phyloP scores from a whole-genome alignment of 2,797 vertebrate species.

The Characodon lateralis region DNA sequence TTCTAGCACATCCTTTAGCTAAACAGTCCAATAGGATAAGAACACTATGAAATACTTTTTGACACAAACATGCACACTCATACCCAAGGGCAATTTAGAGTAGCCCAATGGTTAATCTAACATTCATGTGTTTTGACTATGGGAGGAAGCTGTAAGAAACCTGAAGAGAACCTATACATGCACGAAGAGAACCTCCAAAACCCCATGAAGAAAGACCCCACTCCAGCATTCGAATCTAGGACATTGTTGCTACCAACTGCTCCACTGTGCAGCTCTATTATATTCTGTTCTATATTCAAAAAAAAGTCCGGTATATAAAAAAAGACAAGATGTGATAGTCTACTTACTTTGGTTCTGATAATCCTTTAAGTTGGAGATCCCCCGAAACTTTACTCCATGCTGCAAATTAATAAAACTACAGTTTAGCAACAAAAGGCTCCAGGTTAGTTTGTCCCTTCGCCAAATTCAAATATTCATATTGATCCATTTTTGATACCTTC shows the following conservation, averaged over 20 bases:
- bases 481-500: too few relatives aligned
- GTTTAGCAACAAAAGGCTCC: slow-evolving; percentile 2
- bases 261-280: not conserved
- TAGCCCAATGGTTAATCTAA: too few relatives aligned
- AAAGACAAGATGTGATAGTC: not conserved
- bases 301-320: not conserved
- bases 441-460: not conserved
- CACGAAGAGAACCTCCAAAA: too few relatives aligned
- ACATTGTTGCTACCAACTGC: not conserved
- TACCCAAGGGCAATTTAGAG: not conserved
- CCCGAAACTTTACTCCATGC: slow-evolving; percentile 32
- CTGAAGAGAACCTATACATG: not conserved
- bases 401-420: slow-evolving; percentile 21
- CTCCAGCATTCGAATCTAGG: too few relatives aligned
- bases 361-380: fast-evolving
- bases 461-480: too few relatives aligned
- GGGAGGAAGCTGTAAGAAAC: too few relatives aligned
- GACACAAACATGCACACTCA: not conserved
- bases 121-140: too few relatives aligned
- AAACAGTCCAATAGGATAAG: too few relatives aligned
- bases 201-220: too few relatives aligned
- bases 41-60: too few relatives aligned
- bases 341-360: slow-evolving; percentile 18
- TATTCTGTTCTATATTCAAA: not conserved
- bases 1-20: too few relatives aligned